A percentile compares a stretch with the other conserved stretches of the same genome.
These are phyloP conservation scores for Poecilia picta DNA, from an alignment of 2,797 vertebrate genomes.

Conservation along the genomic window DNA sequence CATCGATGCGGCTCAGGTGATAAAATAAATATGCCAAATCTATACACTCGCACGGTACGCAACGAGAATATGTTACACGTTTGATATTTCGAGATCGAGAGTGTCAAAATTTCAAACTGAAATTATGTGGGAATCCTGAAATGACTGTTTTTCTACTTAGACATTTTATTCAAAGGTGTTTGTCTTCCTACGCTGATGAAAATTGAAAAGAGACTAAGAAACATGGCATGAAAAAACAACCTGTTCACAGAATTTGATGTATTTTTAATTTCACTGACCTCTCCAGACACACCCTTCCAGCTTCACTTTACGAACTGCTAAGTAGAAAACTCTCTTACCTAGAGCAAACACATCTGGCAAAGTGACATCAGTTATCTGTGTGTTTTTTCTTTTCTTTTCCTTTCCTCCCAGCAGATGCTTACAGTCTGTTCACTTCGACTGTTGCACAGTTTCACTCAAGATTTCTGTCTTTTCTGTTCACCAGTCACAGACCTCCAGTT, in stretches of 20 bases:
- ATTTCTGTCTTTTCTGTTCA: conserved; percentile 52
- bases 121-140: not conserved
- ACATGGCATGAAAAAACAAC: not conserved
- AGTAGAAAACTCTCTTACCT: not conserved
- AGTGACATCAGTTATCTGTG: conserved; percentile 24
- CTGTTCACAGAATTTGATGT: not conserved
- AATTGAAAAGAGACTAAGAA: not conserved
- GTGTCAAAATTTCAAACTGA: not conserved
- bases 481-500: conserved; percentile 93
- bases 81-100: not conserved
- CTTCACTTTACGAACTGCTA: not conserved
- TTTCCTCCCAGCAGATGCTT: conserved; percentile 38
- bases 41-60: not conserved
- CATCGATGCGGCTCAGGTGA: not conserved
- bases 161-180: not conserved
- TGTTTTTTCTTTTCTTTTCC: conserved; percentile 18
- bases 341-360: conserved; percentile 22
- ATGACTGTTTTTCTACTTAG: not conserved
- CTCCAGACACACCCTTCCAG: not conserved
- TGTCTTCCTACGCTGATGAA: not conserved
- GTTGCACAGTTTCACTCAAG: conserved; percentile 39
- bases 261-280: not conserved
- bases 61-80: not conserved
- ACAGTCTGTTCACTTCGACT: conserved; percentile 44
- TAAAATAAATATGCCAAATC: not conserved